These are phyloP conservation scores for Odocoileus hemionus DNA, from an alignment of 2,113 vertebrate genomes.

Conservation along the genomic window DNA sequence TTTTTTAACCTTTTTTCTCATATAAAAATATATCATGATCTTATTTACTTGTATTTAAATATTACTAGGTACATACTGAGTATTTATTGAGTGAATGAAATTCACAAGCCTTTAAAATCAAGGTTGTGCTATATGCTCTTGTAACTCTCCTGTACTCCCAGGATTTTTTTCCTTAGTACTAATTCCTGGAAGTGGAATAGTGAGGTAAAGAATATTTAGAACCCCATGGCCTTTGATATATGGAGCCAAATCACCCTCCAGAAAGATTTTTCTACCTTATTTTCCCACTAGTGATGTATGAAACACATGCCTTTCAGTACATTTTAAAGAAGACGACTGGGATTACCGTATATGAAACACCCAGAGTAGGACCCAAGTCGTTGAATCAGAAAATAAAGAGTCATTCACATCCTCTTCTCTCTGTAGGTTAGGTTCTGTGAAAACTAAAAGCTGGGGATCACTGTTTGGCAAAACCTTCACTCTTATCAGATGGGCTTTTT, in stretches of 20 bases:
- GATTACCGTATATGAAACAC: not conserved
- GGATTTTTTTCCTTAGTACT: not conserved
- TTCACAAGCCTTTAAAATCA: not conserved
- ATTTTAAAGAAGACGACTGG: not conserved
- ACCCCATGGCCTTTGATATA: not conserved
- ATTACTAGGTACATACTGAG: not conserved
- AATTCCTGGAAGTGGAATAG: not conserved
- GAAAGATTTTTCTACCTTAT: not conserved
- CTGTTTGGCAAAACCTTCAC: not conserved
- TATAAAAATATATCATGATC: not conserved
- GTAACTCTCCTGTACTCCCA: not conserved
- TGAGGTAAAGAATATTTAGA: not conserved
- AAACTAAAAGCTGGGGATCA: not conserved
- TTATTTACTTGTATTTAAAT: constrained; percentile 23
- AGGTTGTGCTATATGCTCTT: not conserved
- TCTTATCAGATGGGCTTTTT: not conserved
- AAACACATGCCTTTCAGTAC: not conserved
- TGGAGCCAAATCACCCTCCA: not conserved
- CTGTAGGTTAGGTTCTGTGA: not conserved
- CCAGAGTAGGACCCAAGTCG: not conserved
- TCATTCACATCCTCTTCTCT: not conserved
- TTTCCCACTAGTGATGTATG: not conserved
- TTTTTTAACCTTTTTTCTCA: constrained; percentile 11
- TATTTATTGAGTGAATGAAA: constrained; percentile 4
- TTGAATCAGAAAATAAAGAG: not conserved